Conservation (phyloP, 2,888 invertebrate species). For the Ennomos fuscantarius region DNA sequence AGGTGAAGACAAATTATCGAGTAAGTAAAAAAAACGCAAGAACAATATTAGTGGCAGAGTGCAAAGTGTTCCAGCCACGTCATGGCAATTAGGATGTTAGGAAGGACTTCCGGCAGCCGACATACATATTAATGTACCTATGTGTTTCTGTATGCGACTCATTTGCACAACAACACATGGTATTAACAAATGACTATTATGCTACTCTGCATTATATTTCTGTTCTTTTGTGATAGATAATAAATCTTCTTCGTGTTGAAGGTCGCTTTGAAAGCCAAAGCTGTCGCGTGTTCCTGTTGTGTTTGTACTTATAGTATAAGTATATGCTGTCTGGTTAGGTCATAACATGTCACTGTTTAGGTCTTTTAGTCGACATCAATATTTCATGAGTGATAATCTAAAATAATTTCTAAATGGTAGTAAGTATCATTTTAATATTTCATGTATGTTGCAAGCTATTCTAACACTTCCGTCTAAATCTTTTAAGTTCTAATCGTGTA, state of each 20-base stretch:
- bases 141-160: constrained; percentile 43
- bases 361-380: not conserved
- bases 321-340: constrained; percentile 1
- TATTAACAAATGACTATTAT: constrained; percentile 32
- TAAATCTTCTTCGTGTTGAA: constrained; percentile 36
- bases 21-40: constrained; percentile 36
- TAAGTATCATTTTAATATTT: not conserved
- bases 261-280: constrained; percentile 33
- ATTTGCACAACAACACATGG: constrained; percentile 36
- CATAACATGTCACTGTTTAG: constrained; percentile 22
- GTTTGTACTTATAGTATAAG: constrained; percentile 9
- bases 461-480: no score
- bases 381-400: no score
- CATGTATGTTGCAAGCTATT: not conserved
- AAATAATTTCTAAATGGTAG: not conserved
- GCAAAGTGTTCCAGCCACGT: constrained; percentile 43
- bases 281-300: constrained; percentile 28
- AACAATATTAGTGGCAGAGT: constrained; percentile 38
- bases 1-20: constrained; percentile 45
- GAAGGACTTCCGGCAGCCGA: constrained; percentile 58
- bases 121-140: constrained; percentile 44
- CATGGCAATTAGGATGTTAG: constrained; percentile 56
- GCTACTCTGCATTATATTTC: constrained; percentile 27
- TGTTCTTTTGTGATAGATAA: constrained; percentile 33
- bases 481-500: not conserved